Conservation (phyloP, 2,888 invertebrate species). For the Sepioteuthis lessoniana region DNA sequence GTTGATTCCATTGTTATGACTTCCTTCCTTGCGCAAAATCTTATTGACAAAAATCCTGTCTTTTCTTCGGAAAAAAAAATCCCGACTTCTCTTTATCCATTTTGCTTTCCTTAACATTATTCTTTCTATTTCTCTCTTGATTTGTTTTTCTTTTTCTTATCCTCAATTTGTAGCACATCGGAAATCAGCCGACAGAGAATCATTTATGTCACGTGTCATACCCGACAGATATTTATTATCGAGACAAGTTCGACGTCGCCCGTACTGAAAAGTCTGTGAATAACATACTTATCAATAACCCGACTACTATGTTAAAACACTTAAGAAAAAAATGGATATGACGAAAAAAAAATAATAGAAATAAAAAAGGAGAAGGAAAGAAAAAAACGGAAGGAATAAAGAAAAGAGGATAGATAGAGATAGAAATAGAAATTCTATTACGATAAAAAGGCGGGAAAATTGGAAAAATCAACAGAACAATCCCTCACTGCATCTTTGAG, state of each 20-base stretch:
- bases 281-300: background rate
- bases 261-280: background rate
- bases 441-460: background rate
- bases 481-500: background rate
- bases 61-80: background rate
- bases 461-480: background rate
- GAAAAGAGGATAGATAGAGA: too few species aligned
- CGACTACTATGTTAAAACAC: background rate
- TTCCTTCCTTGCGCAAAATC: background rate
- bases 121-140: background rate
- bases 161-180: background rate
- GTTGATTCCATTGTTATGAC: background rate
- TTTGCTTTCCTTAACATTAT: background rate
- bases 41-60: background rate
- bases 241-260: background rate
- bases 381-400: too few species aligned
- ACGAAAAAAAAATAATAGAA: background rate
- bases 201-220: conserved; percentile 15
- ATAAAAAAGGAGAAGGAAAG: background rate
- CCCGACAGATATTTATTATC: background rate
- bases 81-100: background rate
- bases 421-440: background rate
- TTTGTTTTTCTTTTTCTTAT: background rate
- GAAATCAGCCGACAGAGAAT: background rate
- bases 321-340: background rate